Evolutionary conservation across 2,888 invertebrate species (phyloP), one percentile per base, ranked within the genome.

Genomic region (Endotricha flammealis): DNA sequence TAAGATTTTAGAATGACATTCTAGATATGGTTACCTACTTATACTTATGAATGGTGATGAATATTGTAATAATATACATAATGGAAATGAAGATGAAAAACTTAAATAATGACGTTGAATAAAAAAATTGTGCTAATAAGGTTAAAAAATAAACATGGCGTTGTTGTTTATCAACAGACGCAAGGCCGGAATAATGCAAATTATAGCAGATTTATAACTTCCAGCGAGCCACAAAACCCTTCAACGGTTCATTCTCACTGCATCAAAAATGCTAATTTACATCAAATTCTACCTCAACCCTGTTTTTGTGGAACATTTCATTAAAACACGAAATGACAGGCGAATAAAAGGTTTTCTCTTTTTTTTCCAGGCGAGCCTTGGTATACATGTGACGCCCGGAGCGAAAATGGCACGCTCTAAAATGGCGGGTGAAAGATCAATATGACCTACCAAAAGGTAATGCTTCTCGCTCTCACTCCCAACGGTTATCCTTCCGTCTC

Each of bases 371-470:
- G 61, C 53, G 57, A 46, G 59, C 61, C 55, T 50, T 62, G 61
- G 68, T 70, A 59, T 77, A 76, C 80, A 74, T 79, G 81, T 78
- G 81, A 75, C 72, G 79, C 79, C 72, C 63, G 66, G 60, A 79
- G 78, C 73, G 74, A 82, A 81, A 86, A 82, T 79, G 79, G 75
- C 69, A 67, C 72, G 64, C 62, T 67, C 68, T 81, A 83, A 85
- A 83, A 86, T 85, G 86, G 86, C 82, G 85, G 85, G 78, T 80
- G 81, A 82, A 81, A 86, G 87, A 87, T 87, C 87, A 87, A 87
- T 87, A 87, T 83, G 75, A 82, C 68, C 81, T 71, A 81, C 81
- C 79, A 71, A 82, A 85, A 79, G 77, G 73, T 74, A 33, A 62
- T 43, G 38, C 64, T 58, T 77, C 79, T 47, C 64, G 51, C 43